Evolutionary conservation across 64 coral and sea anemone genomes (phyloP).

Genomic region (Pocillopora damicornis): DNA sequence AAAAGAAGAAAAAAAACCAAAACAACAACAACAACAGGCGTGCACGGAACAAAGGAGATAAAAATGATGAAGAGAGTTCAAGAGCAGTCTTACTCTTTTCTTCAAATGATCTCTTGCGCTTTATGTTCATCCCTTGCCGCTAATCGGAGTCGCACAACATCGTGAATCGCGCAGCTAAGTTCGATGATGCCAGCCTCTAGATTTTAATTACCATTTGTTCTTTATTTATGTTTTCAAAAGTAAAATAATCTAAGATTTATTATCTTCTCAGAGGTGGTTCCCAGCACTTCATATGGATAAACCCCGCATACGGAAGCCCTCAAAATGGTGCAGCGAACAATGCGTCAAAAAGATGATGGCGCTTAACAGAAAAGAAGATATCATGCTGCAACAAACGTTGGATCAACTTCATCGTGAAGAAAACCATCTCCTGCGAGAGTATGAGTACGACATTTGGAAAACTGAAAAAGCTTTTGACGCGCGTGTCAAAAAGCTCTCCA

Average conservation of each 20-base stretch:
- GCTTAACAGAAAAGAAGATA: slow-evolving; percentile 4
- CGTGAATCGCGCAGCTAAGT: no score
- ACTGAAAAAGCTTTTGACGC: neutral
- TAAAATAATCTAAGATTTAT: neutral
- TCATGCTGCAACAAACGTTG: neutral
- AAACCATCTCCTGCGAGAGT: neutral
- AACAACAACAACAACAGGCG: no score
- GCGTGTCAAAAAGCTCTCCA: neutral
- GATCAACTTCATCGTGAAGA: neutral
- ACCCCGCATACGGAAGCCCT: neutral
- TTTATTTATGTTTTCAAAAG: no score
- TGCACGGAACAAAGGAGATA: no score
- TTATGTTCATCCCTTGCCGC: no score
- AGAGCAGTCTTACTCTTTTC: no score
- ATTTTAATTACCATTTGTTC: no score
- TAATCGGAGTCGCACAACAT: no score
- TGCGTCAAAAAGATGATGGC: neutral
- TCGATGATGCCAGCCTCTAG: no score
- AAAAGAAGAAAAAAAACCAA: no score
- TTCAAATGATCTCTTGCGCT: no score
- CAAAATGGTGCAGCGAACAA: neutral
- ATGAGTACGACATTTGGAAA: neutral
- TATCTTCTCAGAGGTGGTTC: neutral
- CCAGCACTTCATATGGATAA: neutral
- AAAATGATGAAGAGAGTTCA: no score